Base-by-base conservation (phyloP, 1,140 invertebrate species). In the Dreissena rostriformis region DNA sequence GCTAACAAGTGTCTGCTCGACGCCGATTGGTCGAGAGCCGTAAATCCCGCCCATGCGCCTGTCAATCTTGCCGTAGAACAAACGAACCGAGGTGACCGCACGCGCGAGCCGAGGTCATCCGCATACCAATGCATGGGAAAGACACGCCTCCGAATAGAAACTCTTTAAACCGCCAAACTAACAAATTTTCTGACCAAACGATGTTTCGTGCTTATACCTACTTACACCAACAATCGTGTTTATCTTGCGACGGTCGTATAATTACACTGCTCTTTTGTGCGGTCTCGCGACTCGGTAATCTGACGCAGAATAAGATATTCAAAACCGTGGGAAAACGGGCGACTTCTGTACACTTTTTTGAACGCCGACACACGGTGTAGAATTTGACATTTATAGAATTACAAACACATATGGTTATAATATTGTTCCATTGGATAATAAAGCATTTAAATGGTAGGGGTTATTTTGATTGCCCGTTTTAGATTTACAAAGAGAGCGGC, bases 11-110 rank as follows among this genome's bases (percentile, higher is more conserved):
- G 86, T 61, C 80, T 79, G 39, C 14, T 57, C 68, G 28, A 22
- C 72, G 83, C 26, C 79, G 79, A 86, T 87, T 86, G 80, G 86
- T 65, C 66, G 51, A 76, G 22, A 28, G 52, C 24, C 67, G 49
- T 70, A 76, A 76, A 71, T 78, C 63, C 80, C 82, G 65, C 80
- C 85, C 68, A 22, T 29, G 26, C 70, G 67, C 28, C 80, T 80
- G 86, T 51, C 57, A 80, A 51, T 84, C 53, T 83, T 75, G 19
- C 63, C 39, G 24, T 49, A 29, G 53, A 74, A 73, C 76, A 74
- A 66, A 71, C 67, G 66, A 76, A 77, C 73, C 63, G 73, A 75
- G 68, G 70, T 82, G 77, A 81, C 82, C 86, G 86, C 86, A 87
- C 86, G 86, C 84, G 86, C 86, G 77, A 39, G 10, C 17, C 75